A percentile compares a stretch with the other conserved stretches of the same genome.
Conservation (phyloP, 2,113 vertebrate genomes). For the Tyrannus savana region DNA sequence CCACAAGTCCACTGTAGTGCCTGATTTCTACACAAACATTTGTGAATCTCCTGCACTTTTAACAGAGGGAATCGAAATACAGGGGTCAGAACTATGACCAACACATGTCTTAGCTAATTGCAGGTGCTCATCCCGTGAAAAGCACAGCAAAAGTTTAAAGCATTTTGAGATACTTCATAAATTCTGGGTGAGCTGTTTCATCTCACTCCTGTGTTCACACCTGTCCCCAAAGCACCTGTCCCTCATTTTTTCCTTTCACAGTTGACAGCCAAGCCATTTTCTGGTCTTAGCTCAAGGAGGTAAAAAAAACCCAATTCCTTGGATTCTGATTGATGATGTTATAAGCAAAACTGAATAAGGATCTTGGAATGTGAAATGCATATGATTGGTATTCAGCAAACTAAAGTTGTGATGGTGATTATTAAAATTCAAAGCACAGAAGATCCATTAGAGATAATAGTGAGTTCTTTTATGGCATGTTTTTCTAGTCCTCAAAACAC, state of each 20-base stretch:
- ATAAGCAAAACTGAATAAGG: not conserved
- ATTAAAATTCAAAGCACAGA: not conserved
- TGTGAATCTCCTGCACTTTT: not conserved
- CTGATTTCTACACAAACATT: not conserved
- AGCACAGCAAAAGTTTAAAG: not conserved
- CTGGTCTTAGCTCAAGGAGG: not conserved
- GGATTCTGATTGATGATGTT: not conserved
- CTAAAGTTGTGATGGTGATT: not conserved
- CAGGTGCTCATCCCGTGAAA: not conserved
- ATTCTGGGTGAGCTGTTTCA: not conserved
- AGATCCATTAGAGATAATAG: not conserved
- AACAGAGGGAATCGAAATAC: not conserved
- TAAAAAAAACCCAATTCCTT: not conserved
- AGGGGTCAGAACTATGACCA: not conserved
- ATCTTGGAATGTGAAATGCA: not conserved
- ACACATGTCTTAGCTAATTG: not conserved
- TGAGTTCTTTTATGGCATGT: not conserved
- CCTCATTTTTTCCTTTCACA: not conserved
- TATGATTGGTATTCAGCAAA: not conserved
- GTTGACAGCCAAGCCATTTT: not conserved
- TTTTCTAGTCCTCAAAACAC: not conserved
- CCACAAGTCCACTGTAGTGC: accelerated
- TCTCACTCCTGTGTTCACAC: not conserved
- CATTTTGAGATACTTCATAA: not conserved
- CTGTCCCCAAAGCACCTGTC: not conserved